Evolutionary conservation across 2,113 vertebrate genomes (phyloP).

Genomic region (Alligator mississippiensis): DNA sequence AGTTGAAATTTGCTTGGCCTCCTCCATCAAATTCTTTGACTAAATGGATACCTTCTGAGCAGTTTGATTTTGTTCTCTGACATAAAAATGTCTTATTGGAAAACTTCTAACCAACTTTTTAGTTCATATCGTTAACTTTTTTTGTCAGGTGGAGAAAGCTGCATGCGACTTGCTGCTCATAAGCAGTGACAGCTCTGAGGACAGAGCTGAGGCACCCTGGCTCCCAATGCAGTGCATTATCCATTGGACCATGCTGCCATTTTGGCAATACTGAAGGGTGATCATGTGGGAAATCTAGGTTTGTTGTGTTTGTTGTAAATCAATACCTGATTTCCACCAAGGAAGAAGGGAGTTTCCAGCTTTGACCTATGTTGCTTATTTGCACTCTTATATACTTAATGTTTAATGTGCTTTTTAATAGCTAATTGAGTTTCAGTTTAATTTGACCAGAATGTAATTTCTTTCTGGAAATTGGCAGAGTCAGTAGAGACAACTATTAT

Average conservation of each 20-base stretch:
- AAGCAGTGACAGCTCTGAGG: background rate
- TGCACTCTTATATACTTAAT: background rate
- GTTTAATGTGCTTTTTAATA: background rate
- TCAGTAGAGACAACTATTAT: background rate
- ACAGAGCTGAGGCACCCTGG: accelerated
- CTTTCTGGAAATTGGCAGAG: background rate
- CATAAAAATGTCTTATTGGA: background rate
- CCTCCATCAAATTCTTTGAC: too few species aligned
- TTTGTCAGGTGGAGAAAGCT: background rate
- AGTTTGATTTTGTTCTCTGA: background rate
- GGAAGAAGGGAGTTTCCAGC: background rate
- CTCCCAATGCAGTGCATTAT: background rate
- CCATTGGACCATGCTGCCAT: background rate
- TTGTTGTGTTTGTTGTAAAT: background rate
- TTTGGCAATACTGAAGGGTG: background rate
- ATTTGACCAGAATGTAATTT: background rate
- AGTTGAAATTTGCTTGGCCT: background rate
- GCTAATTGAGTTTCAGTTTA: background rate
- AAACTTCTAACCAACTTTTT: background rate
- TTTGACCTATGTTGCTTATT: background rate
- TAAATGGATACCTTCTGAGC: too few species aligned
- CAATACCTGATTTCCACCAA: background rate
- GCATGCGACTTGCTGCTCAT: background rate
- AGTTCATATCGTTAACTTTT: background rate
- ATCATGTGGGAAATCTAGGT: slow-evolving; percentile 21